Conservation (phyloP, 92 coral and sea anemone genomes). For the Heliopora coerulea region DNA sequence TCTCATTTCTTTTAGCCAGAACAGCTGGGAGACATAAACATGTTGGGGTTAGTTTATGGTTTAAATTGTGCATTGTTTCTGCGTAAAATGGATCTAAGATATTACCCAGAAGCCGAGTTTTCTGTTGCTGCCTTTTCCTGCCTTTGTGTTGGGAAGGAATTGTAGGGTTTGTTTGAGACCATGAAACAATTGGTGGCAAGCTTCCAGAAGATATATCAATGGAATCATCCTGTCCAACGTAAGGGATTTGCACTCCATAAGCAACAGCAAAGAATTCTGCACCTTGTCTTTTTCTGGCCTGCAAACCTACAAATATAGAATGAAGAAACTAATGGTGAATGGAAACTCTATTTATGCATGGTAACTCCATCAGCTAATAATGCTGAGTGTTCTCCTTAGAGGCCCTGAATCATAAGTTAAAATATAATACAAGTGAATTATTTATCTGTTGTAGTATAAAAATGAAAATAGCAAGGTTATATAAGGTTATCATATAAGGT, state of each 20-base stretch:
- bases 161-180: neutral
- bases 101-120: slow-evolving; percentile 29
- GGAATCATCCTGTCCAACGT: slow-evolving; percentile 84
- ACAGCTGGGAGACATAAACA: slow-evolving; percentile 61
- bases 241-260: slow-evolving; percentile 87
- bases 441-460: too few species aligned
- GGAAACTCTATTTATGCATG: too few species aligned
- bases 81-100: slow-evolving; percentile 20
- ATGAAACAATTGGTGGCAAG: slow-evolving; percentile 5
- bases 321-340: neutral
- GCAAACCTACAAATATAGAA: slow-evolving; percentile 38
- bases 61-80: neutral
- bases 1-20: slow-evolving; percentile 14
- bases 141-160: neutral
- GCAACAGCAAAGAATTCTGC: slow-evolving; percentile 95
- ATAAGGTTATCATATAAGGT: too few species aligned
- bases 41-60: slow-evolving; percentile 57
- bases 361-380: too few species aligned
- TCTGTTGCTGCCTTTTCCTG: neutral
- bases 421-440: too few species aligned
- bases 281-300: slow-evolving; percentile 65
- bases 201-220: slow-evolving; percentile 28
- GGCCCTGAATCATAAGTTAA: too few species aligned
- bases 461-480: too few species aligned
- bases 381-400: too few species aligned